phyloP scores from a whole-genome alignment of 2,797 vertebrate species.

The Poecilia picta region DNA sequence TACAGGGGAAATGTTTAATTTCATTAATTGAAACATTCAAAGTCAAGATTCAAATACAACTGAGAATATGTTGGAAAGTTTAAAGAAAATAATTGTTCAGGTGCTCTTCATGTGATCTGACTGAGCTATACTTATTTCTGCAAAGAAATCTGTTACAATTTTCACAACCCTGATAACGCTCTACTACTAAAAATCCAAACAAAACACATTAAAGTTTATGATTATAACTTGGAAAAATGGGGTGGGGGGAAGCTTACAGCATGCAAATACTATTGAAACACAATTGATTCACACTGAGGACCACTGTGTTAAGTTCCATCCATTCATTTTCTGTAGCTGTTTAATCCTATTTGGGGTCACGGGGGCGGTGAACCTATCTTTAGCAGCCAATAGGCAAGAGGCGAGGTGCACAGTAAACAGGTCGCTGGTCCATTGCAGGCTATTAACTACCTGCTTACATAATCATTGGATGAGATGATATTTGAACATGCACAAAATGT shows the following conservation, averaged over 20 bases:
- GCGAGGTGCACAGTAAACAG: neutral
- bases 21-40: neutral
- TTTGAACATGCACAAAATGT: neutral
- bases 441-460: neutral
- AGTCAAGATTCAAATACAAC: neutral
- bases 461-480: neutral
- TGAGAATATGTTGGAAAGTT: neutral
- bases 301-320: neutral
- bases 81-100: neutral
- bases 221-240: neutral
- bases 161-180: neutral
- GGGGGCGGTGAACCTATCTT: constrained; percentile 1
- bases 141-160: neutral
- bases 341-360: constrained; percentile 1
- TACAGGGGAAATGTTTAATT: neutral
- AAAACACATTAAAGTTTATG: neutral
- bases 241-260: neutral
- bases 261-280: neutral
- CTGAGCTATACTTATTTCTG: neutral
- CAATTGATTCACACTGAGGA: neutral
- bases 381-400: constrained; percentile 1
- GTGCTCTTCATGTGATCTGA: neutral
- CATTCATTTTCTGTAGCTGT: constrained; percentile 2
- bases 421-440: neutral
- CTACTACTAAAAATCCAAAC: neutral